A percentile compares a stretch with the other conserved stretches of the same genome.
These are phyloP conservation scores for Pelagia noctiluca DNA, from an alignment of 30 jellyfish, hydroid and myxozoan genomes.

Conservation along the genomic window DNA sequence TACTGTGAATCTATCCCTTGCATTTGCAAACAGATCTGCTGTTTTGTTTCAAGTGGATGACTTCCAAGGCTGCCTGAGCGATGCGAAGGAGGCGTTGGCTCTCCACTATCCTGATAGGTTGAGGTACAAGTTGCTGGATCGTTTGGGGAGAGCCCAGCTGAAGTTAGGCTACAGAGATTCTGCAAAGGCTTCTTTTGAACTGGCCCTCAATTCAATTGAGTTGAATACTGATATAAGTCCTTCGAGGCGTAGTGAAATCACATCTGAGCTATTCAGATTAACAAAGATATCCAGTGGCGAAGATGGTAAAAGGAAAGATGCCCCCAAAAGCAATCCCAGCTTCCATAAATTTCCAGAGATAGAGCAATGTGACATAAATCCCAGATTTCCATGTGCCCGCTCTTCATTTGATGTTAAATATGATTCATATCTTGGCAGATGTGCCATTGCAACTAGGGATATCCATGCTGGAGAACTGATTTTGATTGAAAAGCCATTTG, in stretches of 20 bases:
- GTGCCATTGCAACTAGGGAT: conserved; percentile 82
- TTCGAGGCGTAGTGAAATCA: conserved; percentile 51
- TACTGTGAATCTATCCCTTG: conserved; percentile 55
- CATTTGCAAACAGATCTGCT: conserved; percentile 93
- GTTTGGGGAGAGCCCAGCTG: conserved; percentile 66
- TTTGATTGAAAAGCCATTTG: conserved; percentile 79
- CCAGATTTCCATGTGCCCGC: conserved; percentile 79
- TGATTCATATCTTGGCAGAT: conserved; percentile 55
- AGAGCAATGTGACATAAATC: conserved; percentile 25
- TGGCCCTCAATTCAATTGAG: conserved; percentile 46
- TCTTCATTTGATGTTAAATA: conserved; percentile 51
- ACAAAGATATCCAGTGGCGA: background rate
- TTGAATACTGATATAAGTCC: conserved; percentile 36
- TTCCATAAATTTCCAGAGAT: conserved; percentile 21
- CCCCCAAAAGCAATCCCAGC: background rate
- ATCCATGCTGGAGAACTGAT: conserved; percentile 89
- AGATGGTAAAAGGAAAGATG: background rate
- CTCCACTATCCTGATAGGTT: conserved; percentile 69
- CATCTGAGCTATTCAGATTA: conserved; percentile 11
- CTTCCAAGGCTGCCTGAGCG: conserved; percentile 50
- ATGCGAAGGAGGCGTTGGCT: conserved; percentile 65
- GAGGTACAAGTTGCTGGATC: conserved; percentile 64
- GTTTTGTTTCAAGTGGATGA: conserved; percentile 64
- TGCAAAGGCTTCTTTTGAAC: conserved; percentile 45
- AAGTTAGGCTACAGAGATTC: conserved; percentile 6